These are phyloP conservation scores for Genyomyrus donnyi DNA, from an alignment of 2,113 vertebrate species.

Conservation along the genomic window DNA sequence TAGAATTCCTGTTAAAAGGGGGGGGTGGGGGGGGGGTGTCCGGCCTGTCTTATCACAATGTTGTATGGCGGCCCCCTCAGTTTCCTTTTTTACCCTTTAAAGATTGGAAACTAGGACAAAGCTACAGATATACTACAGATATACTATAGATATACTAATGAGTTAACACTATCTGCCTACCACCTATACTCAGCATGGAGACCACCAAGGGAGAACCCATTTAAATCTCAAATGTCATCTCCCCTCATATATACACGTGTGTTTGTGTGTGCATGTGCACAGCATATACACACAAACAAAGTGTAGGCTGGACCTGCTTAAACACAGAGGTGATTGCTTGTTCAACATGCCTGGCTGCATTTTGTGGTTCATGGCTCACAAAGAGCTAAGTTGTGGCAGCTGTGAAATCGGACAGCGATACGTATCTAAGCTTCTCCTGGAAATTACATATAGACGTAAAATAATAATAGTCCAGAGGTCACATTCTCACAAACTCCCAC, in stretches of 20 bases:
- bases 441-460: not conserved
- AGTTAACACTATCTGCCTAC: not conserved
- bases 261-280: not conserved
- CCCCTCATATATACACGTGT: not conserved
- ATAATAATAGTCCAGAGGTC: not conserved
- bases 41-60: not conserved
- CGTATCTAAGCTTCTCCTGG: not conserved
- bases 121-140: not conserved
- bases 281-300: not conserved
- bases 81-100: not conserved
- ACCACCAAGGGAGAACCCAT: conserved; percentile 1
- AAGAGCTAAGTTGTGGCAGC: not conserved
- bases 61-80: not conserved
- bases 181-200: not conserved
- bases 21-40: not conserved
- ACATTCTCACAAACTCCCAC: not conserved
- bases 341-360: not conserved
- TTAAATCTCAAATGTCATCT: not conserved
- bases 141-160: conserved; percentile 16
- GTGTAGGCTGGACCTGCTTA: not conserved
- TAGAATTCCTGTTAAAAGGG: conserved; percentile 8
- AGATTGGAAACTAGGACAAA: not conserved
- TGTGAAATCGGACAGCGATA: not conserved
- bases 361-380: not conserved
- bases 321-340: not conserved